These are phyloP conservation scores for Helarctos malayanus DNA, from an alignment of 2,797 vertebrate species.

Conservation along the genomic window DNA sequence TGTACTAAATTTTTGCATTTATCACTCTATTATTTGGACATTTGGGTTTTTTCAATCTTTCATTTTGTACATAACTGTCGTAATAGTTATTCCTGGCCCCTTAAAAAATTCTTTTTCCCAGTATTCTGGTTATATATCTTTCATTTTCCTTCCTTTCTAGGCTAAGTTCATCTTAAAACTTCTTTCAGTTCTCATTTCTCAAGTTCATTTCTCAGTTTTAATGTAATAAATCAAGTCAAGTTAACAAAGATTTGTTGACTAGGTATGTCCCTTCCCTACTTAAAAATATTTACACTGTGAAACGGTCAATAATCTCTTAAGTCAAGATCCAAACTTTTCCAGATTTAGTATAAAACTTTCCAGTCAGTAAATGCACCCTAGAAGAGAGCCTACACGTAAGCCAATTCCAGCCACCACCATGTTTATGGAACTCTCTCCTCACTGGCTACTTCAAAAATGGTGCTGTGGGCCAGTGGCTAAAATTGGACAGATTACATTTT, in stretches of 20 bases:
- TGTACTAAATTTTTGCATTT: background rate
- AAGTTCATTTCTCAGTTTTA: slow-evolving; percentile 28
- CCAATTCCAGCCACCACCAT: background rate
- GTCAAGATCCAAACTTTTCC: slow-evolving; percentile 52
- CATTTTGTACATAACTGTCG: background rate
- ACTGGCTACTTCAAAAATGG: background rate
- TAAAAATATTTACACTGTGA: slow-evolving; percentile 69
- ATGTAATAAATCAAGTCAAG: slow-evolving; percentile 57
- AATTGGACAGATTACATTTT: background rate
- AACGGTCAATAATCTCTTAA: slow-evolving; percentile 59
- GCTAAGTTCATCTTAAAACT: slow-evolving; percentile 27
- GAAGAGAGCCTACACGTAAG: background rate
- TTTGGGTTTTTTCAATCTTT: background rate
- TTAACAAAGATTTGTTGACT: slow-evolving; percentile 51
- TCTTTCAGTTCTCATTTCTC: background rate
- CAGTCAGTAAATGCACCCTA: background rate
- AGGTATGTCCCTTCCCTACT: background rate
- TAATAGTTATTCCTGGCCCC: background rate
- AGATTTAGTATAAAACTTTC: slow-evolving; percentile 71
- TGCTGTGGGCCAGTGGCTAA: background rate
- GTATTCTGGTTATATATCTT: background rate
- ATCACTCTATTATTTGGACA: background rate
- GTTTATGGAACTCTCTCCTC: slow-evolving; percentile 50
- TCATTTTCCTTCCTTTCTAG: background rate
- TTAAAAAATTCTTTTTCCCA: background rate